Conservation (phyloP, 2,113 vertebrate genomes). For the Toxostoma redivivum region DNA sequence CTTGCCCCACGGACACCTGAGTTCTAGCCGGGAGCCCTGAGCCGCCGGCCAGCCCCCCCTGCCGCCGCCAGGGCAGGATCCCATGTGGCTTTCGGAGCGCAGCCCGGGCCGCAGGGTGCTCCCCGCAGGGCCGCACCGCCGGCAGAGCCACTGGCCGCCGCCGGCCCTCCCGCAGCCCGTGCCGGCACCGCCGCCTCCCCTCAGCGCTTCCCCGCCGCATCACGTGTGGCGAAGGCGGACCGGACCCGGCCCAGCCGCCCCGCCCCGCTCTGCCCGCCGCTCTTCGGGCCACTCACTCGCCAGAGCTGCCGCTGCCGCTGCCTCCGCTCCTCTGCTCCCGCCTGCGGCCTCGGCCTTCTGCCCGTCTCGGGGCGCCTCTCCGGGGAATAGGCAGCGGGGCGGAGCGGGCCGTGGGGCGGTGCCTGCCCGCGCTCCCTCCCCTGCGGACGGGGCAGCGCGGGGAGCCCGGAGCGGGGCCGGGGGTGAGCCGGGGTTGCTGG, state of each 20-base stretch:
- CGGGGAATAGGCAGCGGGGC: background rate
- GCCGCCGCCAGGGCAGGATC: background rate
- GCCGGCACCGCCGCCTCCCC: background rate
- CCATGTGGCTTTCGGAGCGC: background rate
- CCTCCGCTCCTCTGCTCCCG: background rate
- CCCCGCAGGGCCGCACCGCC: background rate
- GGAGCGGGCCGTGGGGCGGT: background rate
- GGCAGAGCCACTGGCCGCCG: background rate
- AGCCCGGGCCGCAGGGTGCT: too few relatives aligned
- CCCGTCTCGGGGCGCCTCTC: background rate
- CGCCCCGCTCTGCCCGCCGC: background rate
- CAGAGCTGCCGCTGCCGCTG: background rate
- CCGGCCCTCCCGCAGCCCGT: background rate
- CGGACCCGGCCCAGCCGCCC: background rate
- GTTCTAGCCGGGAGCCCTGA: background rate
- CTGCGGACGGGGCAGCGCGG: background rate
- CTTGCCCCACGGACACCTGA: background rate
- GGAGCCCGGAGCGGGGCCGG: background rate
- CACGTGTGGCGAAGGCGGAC: background rate
- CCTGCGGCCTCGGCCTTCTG: background rate
- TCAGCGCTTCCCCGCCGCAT: background rate
- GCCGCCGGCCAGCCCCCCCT: background rate
- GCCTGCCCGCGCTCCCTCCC: background rate
- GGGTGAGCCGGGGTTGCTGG: background rate
- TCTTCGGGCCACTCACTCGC: background rate